Base-by-base conservation (phyloP, 2,888 invertebrate genomes). In the Lasioglossum vierecki region DNA sequence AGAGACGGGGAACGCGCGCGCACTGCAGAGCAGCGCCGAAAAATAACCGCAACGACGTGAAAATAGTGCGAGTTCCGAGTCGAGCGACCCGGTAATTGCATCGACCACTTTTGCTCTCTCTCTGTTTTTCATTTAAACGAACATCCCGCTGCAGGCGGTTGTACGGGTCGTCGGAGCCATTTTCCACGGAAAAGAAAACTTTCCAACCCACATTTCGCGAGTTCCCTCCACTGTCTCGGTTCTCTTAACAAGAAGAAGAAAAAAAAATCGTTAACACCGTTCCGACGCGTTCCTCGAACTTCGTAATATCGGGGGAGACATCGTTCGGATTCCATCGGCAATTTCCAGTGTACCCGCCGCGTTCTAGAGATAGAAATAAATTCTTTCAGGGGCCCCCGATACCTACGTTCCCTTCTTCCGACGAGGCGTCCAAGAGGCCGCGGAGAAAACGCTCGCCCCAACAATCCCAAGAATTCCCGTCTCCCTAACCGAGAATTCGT, bases 391-490 rank as follows among this genome's bases (percentile, higher is more conserved):
- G 26, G 13, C 60, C 60, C 60, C 30, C 60, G 60, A 26, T 11
- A 26, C 60, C n/a, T 4, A 26, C 60, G 60, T 35, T 82, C 74
- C 66, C 71, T 66, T 35, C 73, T 82, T 75, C 18, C 68, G 72
- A 76, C 81, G 78, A 80, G 79, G 76, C 84, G 83, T 86, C 75
- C n/a, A 66, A 66, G 76, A 66, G 13, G 57, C 46, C 73, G 68
- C 70, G 71, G 76, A 76, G 75, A 76, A 26, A 83, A 80, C 82
- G 84, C 84, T 80, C 76, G 80, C 70, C 82, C 57, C 60, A 79
- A 76, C 83, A 88, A 91, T 90, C 82, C 88, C 86, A 84, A 80
- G 88, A 90, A 91, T 88, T 82, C 86, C n/a, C 79, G 86, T 79
- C 79, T 78, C 84, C 81, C 78, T 83, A 78, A 71, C 82, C 82